Percentiles rank a stretch among this genome's conserved stretches.
These are phyloP conservation scores for Stichodactyla helianthus DNA, from an alignment of 64 coral and sea anemone species.

Conservation along the genomic window DNA sequence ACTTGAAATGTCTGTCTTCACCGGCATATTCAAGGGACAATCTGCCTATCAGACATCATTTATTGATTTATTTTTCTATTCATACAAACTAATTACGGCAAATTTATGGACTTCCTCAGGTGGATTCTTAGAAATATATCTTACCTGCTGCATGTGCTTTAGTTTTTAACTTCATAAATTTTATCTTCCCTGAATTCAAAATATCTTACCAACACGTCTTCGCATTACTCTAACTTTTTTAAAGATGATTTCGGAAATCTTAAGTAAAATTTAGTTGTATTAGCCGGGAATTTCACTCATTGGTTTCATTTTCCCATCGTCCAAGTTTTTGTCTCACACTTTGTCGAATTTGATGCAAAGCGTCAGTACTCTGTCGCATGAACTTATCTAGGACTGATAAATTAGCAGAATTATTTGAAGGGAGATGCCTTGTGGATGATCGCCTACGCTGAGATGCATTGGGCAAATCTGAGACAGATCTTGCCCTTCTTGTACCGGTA, in stretches of 20 bases:
- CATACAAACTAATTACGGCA: too few species aligned
- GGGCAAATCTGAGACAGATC: constrained; percentile 38
- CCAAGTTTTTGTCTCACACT: constrained; percentile 45
- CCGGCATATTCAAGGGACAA: too few species aligned
- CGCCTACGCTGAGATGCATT: not conserved
- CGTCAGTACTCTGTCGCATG: constrained; percentile 56
- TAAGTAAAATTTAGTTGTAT: not conserved
- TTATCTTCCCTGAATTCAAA: not conserved
- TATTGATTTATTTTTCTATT: too few species aligned
- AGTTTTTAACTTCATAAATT: not conserved
- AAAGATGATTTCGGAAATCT: not conserved
- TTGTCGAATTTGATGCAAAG: constrained; percentile 47
- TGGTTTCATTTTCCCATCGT: not conserved
- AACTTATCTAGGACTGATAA: constrained; percentile 49
- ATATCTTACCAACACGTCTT: not conserved
- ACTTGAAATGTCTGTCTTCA: not conserved
- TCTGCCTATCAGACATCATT: too few species aligned
- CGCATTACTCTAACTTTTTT: not conserved
- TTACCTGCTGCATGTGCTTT: too few species aligned
- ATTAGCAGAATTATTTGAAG: constrained; percentile 25
- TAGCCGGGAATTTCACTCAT: not conserved
- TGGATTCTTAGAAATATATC: too few species aligned
- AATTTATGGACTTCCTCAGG: too few species aligned
- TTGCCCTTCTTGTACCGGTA: not conserved
- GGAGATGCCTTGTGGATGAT: constrained; percentile 20